A percentile compares a stretch with the other conserved stretches of the same genome.
Evolutionary conservation across 2,797 vertebrate genomes (phyloP).

Genomic region (Eutrigla gurnardus): DNA sequence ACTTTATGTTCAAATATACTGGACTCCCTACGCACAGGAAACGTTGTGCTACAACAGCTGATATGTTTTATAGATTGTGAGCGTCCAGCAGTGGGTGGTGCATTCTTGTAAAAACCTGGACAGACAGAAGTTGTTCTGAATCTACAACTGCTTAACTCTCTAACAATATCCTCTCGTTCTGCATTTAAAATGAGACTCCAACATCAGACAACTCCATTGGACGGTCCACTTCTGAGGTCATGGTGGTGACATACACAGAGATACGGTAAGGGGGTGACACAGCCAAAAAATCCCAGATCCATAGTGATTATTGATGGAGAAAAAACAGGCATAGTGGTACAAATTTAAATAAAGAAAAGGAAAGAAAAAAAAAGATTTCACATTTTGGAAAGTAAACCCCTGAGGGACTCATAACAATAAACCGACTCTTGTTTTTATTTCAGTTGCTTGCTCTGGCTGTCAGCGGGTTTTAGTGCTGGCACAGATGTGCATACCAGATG

Average conservation of each 20-base stretch:
- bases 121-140: conserved; percentile 31
- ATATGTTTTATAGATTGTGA: conserved; percentile 34
- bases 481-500: conserved; percentile 73
- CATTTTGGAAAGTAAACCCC: conserved; percentile 19
- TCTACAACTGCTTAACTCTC: neutral
- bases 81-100: conserved; percentile 37
- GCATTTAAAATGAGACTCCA: neutral
- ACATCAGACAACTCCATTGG: conserved; percentile 5
- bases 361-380: conserved; percentile 4
- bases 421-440: conserved; percentile 41
- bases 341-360: neutral
- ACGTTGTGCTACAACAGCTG: conserved; percentile 3
- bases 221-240: conserved; percentile 3
- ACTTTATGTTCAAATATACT: conserved; percentile 1
- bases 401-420: conserved; percentile 15
- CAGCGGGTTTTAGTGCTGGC: conserved; percentile 40
- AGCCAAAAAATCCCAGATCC: neutral
- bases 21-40: neutral
- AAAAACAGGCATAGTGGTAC: conserved; percentile 3
- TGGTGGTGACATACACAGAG: neutral
- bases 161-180: conserved; percentile 10
- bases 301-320: conserved; percentile 10
- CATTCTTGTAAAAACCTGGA: conserved; percentile 38
- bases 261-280: conserved; percentile 12
- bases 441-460: conserved; percentile 30